Conservation (phyloP, 2,888 invertebrate species). For the Teleiodes luculella region DNA sequence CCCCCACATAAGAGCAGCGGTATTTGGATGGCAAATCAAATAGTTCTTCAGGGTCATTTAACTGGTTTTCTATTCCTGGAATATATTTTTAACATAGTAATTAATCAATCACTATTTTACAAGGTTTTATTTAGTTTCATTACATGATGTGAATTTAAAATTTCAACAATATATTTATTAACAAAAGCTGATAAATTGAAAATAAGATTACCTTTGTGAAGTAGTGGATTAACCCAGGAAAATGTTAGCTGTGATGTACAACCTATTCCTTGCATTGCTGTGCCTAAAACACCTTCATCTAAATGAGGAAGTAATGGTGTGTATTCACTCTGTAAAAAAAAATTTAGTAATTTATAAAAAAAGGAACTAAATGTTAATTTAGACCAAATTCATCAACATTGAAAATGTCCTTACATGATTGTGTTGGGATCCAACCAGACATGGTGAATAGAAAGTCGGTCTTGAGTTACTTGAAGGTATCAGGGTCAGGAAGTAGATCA, state of each 20-base stretch:
- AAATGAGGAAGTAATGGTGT: conserved; percentile 81
- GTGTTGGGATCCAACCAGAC: conserved; percentile 72
- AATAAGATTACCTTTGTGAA: conserved; percentile 81
- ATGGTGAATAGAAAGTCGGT: conserved; percentile 70
- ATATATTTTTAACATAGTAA: conserved; percentile 3
- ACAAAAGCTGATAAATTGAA: no score
- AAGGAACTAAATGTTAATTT: not conserved
- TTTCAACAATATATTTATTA: no score
- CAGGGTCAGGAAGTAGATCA: conserved; percentile 84
- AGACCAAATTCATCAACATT: not conserved
- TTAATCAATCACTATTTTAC: not conserved
- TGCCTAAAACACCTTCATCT: conserved; percentile 86
- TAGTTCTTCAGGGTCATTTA: conserved; percentile 87
- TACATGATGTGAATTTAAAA: no score
- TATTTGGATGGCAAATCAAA: conserved; percentile 87
- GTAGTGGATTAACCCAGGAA: conserved; percentile 91
- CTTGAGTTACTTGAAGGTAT: conserved; percentile 79
- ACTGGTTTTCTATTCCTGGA: conserved; percentile 81
- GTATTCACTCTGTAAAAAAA: conserved; percentile 73
- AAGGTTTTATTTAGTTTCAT: no score
- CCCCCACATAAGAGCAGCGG: conserved; percentile 80
- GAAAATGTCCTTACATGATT: conserved; percentile 63
- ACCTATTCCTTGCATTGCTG: conserved; percentile 87
- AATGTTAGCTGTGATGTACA: conserved; percentile 87
- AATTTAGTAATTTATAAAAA: not conserved